Evolutionary conservation across 2,113 vertebrate species (phyloP).

Genomic region (Caracal caracal): DNA sequence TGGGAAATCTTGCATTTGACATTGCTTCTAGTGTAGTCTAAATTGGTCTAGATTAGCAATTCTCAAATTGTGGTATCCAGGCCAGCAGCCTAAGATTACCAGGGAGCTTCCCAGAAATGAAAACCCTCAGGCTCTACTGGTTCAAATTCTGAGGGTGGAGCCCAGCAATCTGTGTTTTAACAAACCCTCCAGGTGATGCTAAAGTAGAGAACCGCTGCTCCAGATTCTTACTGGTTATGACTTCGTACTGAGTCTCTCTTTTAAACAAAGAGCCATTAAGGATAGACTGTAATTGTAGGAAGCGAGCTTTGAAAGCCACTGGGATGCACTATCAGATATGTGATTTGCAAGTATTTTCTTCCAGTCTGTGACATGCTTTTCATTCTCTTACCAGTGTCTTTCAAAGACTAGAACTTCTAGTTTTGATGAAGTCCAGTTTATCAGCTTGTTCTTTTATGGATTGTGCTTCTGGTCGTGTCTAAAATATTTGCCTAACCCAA

Average conservation of each 20-base stretch:
- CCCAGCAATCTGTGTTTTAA: not conserved
- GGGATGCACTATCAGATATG: not conserved
- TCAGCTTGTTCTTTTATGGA: conserved; percentile 11
- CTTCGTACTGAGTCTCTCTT: not conserved
- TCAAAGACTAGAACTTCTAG: not conserved
- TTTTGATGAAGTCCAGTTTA: not conserved
- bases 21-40: not conserved
- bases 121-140: not conserved
- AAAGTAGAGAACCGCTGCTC: not conserved
- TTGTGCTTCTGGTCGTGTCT: not conserved
- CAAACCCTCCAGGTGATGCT: not conserved
- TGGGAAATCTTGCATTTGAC: not conserved
- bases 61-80: not conserved
- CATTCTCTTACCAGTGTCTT: not conserved
- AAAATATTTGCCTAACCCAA: conserved; percentile 24
- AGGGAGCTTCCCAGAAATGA: not conserved
- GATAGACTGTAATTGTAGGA: not conserved
- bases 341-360: not conserved
- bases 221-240: not conserved
- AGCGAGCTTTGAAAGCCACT: not conserved
- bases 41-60: not conserved
- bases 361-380: not conserved
- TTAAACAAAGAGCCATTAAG: not conserved
- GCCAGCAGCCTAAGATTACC: not conserved
- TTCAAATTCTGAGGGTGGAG: not conserved